Base-by-base conservation (phyloP, 1,140 invertebrate genomes). In the Parasteatoda tepidariorum region DNA sequence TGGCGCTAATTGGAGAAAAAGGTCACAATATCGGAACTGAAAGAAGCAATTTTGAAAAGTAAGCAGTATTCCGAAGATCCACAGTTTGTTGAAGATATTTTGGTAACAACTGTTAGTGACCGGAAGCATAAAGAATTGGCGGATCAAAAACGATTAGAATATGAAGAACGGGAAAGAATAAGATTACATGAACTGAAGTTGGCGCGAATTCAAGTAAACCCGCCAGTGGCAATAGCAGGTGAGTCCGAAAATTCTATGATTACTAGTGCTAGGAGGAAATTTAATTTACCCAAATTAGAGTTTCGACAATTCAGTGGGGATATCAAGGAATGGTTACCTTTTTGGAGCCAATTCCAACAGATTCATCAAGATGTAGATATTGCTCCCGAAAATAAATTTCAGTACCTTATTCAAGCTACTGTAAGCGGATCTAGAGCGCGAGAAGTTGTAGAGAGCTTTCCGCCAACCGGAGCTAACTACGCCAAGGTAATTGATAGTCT, bases 381-480 rank as follows among this genome's bases (percentile, higher is more conserved):
- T n/a, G 26, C 31, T 30, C 26, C 62, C 5, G 62, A 66, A 66
- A 33, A 13, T 24, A 66, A 66, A 66, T 66, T 66, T 66, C 62
- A 66, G 31, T 66, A 66, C 26, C 26, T 66, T 24, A 66, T 66
- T 66, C 62, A 66, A 33, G 62, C 62, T 13, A 66, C n/a, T 31
- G 24, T 6, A 26, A 18, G 3, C 30, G 62, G 62, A 13, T 66
- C 31, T 11, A 26, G 31, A 30, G 62, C 62, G 9, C 9, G 26
- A 66, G 31, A 33, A 11, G 26, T 66, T 18, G 62, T 9, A 66
- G 31, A 66, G 11, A 66, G 62, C 30, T 66, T 66, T 66, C 62
- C 9, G 13, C 26, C 62, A 28, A 66, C 62, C 30, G 26, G 26
- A 28, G 31, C 26, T 3, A 66, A 66, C 26, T 66, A 66, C 30